These are phyloP conservation scores for Sinopyrophorus schimmeli DNA, from an alignment of 2,888 invertebrate species.

Conservation along the genomic window DNA sequence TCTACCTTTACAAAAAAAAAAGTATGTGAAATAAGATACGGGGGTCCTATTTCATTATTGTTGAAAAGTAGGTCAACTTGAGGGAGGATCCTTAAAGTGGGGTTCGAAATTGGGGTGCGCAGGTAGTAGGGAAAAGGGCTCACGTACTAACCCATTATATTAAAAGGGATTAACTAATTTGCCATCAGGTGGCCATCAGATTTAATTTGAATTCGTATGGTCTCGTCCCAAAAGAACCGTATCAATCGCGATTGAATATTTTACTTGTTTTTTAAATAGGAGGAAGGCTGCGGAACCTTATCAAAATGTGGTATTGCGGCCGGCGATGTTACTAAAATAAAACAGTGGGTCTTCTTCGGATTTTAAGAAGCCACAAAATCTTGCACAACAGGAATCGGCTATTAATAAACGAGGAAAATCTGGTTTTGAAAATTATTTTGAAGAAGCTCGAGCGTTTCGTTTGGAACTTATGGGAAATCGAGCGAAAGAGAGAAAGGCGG, in stretches of 20 bases:
- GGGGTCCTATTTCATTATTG: slow-evolving; percentile 23
- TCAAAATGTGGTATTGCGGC: not conserved
- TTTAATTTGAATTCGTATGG: slow-evolving; percentile 2
- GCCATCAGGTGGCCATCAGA: slow-evolving; percentile 8
- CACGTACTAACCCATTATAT: slow-evolving; percentile 32
- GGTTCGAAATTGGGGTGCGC: slow-evolving; percentile 17
- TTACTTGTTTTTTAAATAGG: not conserved
- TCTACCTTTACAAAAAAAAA: slow-evolving; percentile 1
- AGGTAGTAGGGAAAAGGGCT: slow-evolving; percentile 33
- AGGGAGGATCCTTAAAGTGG: slow-evolving; percentile 22
- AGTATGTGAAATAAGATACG: slow-evolving; percentile 13
- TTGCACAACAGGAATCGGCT: no score
- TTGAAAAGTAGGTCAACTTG: slow-evolving; percentile 31
- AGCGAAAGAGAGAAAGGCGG: not conserved
- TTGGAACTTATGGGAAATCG: not conserved
- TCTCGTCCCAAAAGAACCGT: not conserved
- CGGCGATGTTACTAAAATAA: not conserved
- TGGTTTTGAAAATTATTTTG: no score
- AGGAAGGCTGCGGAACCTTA: not conserved
- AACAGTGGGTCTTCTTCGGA: not conserved
- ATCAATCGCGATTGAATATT: not conserved
- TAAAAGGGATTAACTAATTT: slow-evolving; percentile 24
- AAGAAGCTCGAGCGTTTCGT: no score
- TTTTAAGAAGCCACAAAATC: no score
- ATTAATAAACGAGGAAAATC: no score